Percentiles rank a stretch among this genome's conserved stretches.
Evolutionary conservation across 2,888 invertebrate genomes (phyloP).

Genomic region (Pegoplata infirma): DNA sequence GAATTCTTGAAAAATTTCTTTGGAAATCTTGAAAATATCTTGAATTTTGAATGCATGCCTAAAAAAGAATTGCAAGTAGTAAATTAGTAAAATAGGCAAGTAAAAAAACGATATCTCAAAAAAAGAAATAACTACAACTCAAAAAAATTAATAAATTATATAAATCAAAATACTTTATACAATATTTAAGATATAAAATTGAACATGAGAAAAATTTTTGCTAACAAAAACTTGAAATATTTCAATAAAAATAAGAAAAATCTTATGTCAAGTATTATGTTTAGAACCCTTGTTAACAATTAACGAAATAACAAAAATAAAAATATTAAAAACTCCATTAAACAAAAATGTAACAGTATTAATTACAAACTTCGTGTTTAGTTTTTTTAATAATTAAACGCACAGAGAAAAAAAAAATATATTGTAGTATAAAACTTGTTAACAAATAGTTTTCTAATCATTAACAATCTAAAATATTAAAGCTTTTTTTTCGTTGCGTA

Average conservation of each 20-base stretch:
- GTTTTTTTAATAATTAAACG: slow-evolving; percentile 17
- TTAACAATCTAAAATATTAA: slow-evolving; percentile 43
- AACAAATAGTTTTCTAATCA: slow-evolving; percentile 62
- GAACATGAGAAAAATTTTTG: slow-evolving; percentile 21
- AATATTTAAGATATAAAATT: background rate
- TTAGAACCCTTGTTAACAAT: slow-evolving; percentile 56
- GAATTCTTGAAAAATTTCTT: slow-evolving; percentile 8
- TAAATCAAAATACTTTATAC: background rate
- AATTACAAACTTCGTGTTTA: slow-evolving; percentile 53
- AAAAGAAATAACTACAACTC: too few relatives aligned
- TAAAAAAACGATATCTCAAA: too few relatives aligned
- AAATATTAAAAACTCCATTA: slow-evolving; percentile 51
- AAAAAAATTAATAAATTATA: too few relatives aligned
- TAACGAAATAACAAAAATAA: slow-evolving; percentile 16
- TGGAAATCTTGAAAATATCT: slow-evolving; percentile 38
- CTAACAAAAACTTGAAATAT: slow-evolving; percentile 36
- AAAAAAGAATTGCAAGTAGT: background rate
- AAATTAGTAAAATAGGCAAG: too few relatives aligned
- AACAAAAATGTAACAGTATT: slow-evolving; percentile 54
- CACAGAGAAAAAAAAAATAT: slow-evolving; percentile 24
- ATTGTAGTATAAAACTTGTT: too few relatives aligned
- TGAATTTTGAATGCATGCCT: slow-evolving; percentile 31
- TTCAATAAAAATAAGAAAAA: slow-evolving; percentile 31
- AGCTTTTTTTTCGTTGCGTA: background rate
- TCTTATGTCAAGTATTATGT: slow-evolving; percentile 49